Conservation (phyloP, 2,113 vertebrate species). For the Amphiprion ocellaris region DNA sequence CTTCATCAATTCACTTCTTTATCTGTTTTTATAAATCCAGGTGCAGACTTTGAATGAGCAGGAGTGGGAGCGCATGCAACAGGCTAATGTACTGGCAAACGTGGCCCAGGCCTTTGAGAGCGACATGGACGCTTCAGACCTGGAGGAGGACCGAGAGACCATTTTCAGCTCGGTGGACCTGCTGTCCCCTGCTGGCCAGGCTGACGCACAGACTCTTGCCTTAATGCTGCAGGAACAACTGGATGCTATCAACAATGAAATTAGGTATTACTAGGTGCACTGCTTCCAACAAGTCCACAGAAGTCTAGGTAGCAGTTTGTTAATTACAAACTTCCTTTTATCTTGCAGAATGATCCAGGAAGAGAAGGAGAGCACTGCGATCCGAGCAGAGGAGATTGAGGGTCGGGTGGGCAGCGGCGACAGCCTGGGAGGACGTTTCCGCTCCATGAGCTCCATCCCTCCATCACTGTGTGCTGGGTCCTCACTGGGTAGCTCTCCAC, state of each 20-base stretch:
- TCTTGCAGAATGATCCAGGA: slow-evolving; percentile 93
- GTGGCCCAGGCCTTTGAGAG: slow-evolving; percentile 98
- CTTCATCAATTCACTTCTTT: not conserved
- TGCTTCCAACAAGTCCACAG: not conserved
- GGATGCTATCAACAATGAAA: slow-evolving; percentile 98
- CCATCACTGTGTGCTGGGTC: slow-evolving; percentile 82
- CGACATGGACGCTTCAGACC: slow-evolving; percentile 92
- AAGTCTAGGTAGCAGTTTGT: not conserved
- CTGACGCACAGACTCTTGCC: slow-evolving; percentile 96
- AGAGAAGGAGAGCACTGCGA: slow-evolving; percentile 95
- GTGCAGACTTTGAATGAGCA: slow-evolving; percentile 98
- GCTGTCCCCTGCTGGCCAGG: slow-evolving; percentile 94
- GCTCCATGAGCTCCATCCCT: slow-evolving; percentile 89
- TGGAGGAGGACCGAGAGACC: slow-evolving; percentile 93
- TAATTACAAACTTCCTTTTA: too few relatives aligned
- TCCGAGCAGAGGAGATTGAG: slow-evolving; percentile 96
- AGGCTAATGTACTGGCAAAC: slow-evolving; percentile 95
- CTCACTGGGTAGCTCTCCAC: slow-evolving; percentile 89
- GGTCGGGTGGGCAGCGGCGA: slow-evolving; percentile 93
- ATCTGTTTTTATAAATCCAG: slow-evolving; percentile 70
- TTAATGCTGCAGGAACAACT: slow-evolving; percentile 98
- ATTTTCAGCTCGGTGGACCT: slow-evolving; percentile 95
- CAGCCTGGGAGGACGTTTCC: slow-evolving; percentile 86
- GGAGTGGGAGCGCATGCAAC: slow-evolving; percentile 98
- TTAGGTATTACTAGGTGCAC: slow-evolving; percentile 84